Evolutionary conservation across 37 sponge, comb jelly and placozoan genomes (phyloP).

Genomic region (Halichondria panicea): DNA sequence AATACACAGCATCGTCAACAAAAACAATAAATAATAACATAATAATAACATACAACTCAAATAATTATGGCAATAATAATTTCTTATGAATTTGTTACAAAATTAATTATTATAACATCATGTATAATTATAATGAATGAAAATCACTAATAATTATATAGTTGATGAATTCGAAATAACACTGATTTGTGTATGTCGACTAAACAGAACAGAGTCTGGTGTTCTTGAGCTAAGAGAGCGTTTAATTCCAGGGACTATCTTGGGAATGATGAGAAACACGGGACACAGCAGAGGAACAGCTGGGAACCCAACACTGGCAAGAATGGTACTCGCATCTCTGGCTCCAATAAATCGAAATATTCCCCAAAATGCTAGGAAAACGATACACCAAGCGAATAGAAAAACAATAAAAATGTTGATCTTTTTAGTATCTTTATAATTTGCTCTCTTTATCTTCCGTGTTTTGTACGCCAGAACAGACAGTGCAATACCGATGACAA

Average conservation of each 20-base stretch:
- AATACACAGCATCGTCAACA: too few species aligned
- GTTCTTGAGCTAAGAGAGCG: too few species aligned
- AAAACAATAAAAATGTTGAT: background rate
- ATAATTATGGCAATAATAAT: too few species aligned
- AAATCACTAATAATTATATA: too few species aligned
- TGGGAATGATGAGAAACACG: background rate
- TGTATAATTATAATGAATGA: background rate
- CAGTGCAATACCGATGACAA: background rate
- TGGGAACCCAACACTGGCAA: background rate
- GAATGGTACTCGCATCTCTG: background rate
- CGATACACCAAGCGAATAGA: background rate
- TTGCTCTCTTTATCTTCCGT: constrained; percentile 2
- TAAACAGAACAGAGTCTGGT: too few species aligned
- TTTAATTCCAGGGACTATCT: too few species aligned
- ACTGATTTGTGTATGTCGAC: too few species aligned
- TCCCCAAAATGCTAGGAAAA: background rate
- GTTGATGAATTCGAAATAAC: too few species aligned
- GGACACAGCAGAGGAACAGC: background rate
- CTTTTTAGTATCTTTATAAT: constrained; percentile 30
- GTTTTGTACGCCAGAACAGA: constrained; percentile 10
- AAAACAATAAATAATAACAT: too few species aligned
- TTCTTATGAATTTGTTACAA: background rate
- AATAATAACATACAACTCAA: too few species aligned
- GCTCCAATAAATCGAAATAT: background rate
- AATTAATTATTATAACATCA: background rate